These are phyloP conservation scores for Pimephales promelas DNA, from an alignment of 2,113 vertebrate genomes.

Conservation along the genomic window DNA sequence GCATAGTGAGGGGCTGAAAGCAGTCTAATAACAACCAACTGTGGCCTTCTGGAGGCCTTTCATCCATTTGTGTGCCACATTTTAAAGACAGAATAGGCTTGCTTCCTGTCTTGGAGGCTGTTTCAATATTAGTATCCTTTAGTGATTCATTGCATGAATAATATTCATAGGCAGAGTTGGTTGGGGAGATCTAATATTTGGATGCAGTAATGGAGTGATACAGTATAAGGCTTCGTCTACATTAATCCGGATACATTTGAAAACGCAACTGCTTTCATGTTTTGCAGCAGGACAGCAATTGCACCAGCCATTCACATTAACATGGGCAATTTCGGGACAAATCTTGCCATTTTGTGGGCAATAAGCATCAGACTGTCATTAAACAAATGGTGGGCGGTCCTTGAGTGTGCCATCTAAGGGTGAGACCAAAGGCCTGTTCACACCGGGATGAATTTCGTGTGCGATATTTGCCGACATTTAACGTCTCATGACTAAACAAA, in stretches of 20 bases:
- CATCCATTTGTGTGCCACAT: constrained; percentile 58
- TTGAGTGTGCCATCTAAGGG: background rate
- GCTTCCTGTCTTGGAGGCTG: constrained; percentile 67
- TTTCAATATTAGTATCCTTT: constrained; percentile 32
- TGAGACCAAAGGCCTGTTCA: no score
- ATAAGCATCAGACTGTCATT: constrained; percentile 1
- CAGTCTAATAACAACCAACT: constrained; percentile 21
- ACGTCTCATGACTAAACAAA: no score
- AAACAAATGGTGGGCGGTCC: background rate
- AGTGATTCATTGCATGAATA: constrained; percentile 22
- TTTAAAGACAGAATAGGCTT: constrained; percentile 48
- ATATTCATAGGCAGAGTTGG: background rate
- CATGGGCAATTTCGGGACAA: background rate
- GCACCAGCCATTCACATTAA: background rate
- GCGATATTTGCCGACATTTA: no score
- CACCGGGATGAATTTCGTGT: no score
- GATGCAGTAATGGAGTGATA: background rate
- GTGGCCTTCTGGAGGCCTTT: constrained; percentile 60
- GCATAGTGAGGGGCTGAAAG: constrained; percentile 50
- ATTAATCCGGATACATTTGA: no score
- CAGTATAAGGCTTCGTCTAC: no score
- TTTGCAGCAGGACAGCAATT: no score
- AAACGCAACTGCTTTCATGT: no score
- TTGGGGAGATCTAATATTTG: constrained; percentile 30
- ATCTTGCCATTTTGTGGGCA: background rate